Percentiles rank a stretch among this genome's conserved stretches.
Conservation (phyloP, 2,113 vertebrate genomes). For the Rutilus rutilus region DNA sequence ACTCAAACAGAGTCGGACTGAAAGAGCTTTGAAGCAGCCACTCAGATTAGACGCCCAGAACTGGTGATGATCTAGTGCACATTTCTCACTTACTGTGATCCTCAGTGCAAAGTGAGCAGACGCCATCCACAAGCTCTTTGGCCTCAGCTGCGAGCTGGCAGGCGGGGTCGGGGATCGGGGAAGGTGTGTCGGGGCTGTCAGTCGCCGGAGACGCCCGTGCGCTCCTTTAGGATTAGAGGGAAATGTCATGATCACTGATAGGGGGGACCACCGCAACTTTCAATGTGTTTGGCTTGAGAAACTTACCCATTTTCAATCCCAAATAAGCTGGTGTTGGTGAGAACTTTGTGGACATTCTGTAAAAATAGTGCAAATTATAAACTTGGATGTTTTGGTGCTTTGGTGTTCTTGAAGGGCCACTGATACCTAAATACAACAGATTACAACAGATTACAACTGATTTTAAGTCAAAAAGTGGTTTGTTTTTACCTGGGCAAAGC, state of each 20-base stretch:
- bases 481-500: slow-evolving; percentile 83
- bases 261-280: neutral
- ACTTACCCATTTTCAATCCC: slow-evolving; percentile 78
- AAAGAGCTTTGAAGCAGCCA: neutral
- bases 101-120: slow-evolving; percentile 55
- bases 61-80: neutral
- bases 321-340: slow-evolving; percentile 74
- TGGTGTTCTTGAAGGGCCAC: neutral
- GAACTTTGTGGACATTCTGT: slow-evolving; percentile 87
- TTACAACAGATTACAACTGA: neutral
- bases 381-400: too few species aligned
- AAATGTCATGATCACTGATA: neutral
- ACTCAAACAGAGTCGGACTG: neutral
- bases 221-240: slow-evolving; percentile 55
- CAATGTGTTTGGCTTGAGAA: neutral
- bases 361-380: slow-evolving; percentile 18
- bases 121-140: slow-evolving; percentile 73
- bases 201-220: slow-evolving; percentile 55
- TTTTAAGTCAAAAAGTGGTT: neutral
- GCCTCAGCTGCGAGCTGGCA: slow-evolving; percentile 75
- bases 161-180: slow-evolving; percentile 66
- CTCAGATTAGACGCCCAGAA: neutral
- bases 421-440: neutral
- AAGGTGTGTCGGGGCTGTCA: slow-evolving; percentile 64
- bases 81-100: slow-evolving; percentile 66